These are phyloP conservation scores for Melanotaenia pygmaea DNA, from an alignment of 2,797 vertebrate genomes.

Conservation along the genomic window DNA sequence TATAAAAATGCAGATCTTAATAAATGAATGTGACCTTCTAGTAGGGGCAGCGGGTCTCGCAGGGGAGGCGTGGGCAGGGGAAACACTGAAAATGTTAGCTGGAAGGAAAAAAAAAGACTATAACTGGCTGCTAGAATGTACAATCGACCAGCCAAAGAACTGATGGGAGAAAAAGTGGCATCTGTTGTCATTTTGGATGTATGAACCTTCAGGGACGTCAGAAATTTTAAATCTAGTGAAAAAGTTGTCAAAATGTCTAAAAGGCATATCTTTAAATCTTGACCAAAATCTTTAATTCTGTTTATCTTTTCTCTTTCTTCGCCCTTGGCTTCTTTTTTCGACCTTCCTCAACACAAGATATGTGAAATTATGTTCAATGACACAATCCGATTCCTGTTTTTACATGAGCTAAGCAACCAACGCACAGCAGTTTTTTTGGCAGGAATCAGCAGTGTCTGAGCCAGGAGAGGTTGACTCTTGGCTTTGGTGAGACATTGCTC, in stretches of 20 bases:
- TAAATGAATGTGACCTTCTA: too few relatives aligned
- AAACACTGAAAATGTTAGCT: background rate
- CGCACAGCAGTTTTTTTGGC: conserved; percentile 51
- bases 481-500: conserved; percentile 59
- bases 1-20: too few relatives aligned
- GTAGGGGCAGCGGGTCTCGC: too few relatives aligned
- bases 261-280: background rate
- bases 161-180: background rate
- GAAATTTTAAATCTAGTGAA: conserved; percentile 4
- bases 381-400: conserved; percentile 51
- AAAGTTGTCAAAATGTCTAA: background rate
- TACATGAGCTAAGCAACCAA: conserved; percentile 65
- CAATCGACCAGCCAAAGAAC: background rate
- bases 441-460: conserved; percentile 43
- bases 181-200: background rate
- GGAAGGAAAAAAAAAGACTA: background rate
- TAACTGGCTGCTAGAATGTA: background rate
- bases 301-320: background rate
- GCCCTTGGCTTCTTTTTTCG: background rate
- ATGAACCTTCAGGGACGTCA: background rate
- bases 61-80: too few relatives aligned
- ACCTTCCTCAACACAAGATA: conserved; percentile 26
- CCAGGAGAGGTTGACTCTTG: conserved; percentile 54
- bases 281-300: background rate
- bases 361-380: conserved; percentile 31